Conservation (phyloP, 1,140 invertebrate genomes). For the Gryllus bimaculatus region DNA sequence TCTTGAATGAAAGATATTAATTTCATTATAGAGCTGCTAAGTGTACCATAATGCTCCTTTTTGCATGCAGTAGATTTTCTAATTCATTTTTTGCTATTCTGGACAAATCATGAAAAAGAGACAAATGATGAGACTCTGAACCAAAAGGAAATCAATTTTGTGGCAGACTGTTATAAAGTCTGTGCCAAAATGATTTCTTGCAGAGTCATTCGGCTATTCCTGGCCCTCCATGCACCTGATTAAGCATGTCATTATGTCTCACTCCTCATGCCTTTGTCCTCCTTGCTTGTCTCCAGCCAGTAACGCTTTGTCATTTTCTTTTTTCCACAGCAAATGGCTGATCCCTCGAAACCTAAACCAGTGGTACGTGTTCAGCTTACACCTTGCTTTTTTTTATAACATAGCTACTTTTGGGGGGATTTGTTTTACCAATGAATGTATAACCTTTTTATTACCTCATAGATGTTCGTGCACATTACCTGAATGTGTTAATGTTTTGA, state of each 20-base stretch:
- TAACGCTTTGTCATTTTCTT: conserved; percentile 34
- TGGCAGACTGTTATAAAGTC: neutral
- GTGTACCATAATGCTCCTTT: neutral
- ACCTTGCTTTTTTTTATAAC: neutral
- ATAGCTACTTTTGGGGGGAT: neutral
- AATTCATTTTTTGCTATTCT: neutral
- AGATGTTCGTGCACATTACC: too few species aligned
- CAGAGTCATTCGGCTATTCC: neutral
- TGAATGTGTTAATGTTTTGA: too few species aligned
- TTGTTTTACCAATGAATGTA: neutral
- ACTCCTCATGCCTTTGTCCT: neutral
- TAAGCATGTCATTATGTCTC: neutral
- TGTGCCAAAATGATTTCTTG: neutral
- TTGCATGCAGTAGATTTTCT: neutral
- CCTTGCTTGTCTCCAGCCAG: conserved; percentile 17
- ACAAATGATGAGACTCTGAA: neutral
- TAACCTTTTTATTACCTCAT: too few species aligned
- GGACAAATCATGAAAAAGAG: too few species aligned
- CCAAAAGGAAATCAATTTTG: neutral
- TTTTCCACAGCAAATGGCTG: conserved; percentile 38
- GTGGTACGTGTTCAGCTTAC: conserved; percentile 37
- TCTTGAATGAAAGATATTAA: neutral
- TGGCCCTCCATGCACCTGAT: neutral
- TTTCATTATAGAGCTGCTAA: neutral
- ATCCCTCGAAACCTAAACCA: conserved; percentile 44